Base-by-base conservation (phyloP, 2,888 invertebrate genomes). In the Amphipyra berbera region DNA sequence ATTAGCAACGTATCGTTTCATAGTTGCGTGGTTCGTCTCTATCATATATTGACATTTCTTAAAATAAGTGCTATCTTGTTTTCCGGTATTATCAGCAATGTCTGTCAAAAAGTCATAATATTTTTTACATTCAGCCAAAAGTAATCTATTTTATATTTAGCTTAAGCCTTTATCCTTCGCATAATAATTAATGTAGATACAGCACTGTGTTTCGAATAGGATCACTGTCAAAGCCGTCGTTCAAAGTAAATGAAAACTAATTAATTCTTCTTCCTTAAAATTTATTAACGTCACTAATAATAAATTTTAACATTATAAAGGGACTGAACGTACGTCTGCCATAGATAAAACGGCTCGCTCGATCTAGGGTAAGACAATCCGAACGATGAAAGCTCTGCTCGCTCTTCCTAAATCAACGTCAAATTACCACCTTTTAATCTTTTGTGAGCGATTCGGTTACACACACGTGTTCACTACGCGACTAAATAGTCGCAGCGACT, bases 341-440 rank as follows among this genome's bases (percentile, higher is more conserved):
- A 75, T 81, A 88, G 88, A 91, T 89, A 89, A 89, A 90, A 87
- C 86, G 82, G 67, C 81, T 82, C 82, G 79, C 81, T 79, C 76
- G 67, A 71, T 76, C 81, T 77, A 79, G 79, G 80, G 92, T 91
- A 93, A 93, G 91, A 92, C 92, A 90, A 92, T 90, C 89, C 86
- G 74, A 67, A 75, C 87, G 87, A 90, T 92, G 91, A 93, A 89
- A 92, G 90, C 85, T 75, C 75, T 70, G n/a, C 81, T 81, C 79
- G 83, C 85, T 89, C 88, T 89, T 87, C 88, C 88, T 94, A 94
- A 93, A 94, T 94, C 94, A 94, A 94, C 82, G 94, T 94, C 94
- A 94, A 93, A 95, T 94, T 94, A 94, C 92, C 93, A 93, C 91
- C 90, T 93, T 91, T 90, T 94, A 94, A 94, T 93, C 94, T 92